phyloP scores from a whole-genome alignment of 2,797 vertebrate species.

The Siniperca obscura region DNA sequence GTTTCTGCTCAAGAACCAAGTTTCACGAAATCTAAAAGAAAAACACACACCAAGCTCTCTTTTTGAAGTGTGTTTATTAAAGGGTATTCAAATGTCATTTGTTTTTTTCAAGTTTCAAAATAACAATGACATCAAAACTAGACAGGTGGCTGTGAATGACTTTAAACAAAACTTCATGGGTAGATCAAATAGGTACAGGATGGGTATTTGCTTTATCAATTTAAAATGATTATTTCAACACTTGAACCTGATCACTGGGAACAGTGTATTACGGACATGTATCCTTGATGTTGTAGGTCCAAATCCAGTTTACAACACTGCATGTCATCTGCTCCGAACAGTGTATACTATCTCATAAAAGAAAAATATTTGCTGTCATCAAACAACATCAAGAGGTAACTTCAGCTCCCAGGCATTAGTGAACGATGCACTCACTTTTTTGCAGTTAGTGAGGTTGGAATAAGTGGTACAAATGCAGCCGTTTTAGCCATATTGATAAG shows the following conservation, averaged over 20 bases:
- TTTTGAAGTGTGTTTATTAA: slow-evolving; percentile 74
- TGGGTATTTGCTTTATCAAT: slow-evolving; percentile 21
- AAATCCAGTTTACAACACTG: background rate
- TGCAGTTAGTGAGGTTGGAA: slow-evolving; percentile 4
- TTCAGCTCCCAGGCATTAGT: background rate
- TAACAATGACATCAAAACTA: slow-evolving; percentile 61
- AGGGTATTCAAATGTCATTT: slow-evolving; percentile 70
- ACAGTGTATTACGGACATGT: background rate
- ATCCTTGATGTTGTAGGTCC: slow-evolving; percentile 1
- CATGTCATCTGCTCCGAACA: background rate
- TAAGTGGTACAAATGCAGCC: slow-evolving; percentile 15
- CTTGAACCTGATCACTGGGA: slow-evolving; percentile 22
- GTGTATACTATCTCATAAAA: slow-evolving; percentile 20
- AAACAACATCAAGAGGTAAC: slow-evolving; percentile 5
- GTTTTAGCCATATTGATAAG: background rate
- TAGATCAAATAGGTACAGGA: slow-evolving; percentile 29
- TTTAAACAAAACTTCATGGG: slow-evolving; percentile 40
- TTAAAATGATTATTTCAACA: slow-evolving; percentile 24
- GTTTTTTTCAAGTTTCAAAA: slow-evolving; percentile 62
- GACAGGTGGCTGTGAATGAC: slow-evolving; percentile 45
- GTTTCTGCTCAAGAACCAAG: background rate
- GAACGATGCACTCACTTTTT: background rate
- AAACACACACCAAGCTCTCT: slow-evolving; percentile 9
- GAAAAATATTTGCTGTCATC: slow-evolving; percentile 10
- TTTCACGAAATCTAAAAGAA: slow-evolving; percentile 19